These are phyloP conservation scores for Actinernus sp. DNA, from an alignment of 92 coral and sea anemone genomes.

Conservation along the genomic window DNA sequence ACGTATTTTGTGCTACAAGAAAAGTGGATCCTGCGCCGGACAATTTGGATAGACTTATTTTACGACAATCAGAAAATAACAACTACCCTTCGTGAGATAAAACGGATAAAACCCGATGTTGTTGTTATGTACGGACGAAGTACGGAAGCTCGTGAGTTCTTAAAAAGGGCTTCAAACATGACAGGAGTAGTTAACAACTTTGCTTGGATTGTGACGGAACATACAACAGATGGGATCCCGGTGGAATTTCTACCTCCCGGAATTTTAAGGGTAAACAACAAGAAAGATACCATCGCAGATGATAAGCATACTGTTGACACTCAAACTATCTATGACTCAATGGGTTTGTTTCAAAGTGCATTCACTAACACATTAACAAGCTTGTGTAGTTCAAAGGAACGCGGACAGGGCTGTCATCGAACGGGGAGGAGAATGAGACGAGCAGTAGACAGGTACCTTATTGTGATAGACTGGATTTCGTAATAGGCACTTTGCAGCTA, in stretches of 20 bases:
- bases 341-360: background rate
- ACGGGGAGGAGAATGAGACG: too few relatives aligned
- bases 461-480: too few relatives aligned
- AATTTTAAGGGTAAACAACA: constrained; percentile 16
- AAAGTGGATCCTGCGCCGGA: constrained; percentile 19
- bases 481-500: too few relatives aligned
- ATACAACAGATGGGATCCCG: constrained; percentile 12
- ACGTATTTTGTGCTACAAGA: constrained; percentile 10
- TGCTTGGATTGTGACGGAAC: constrained; percentile 34
- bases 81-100: background rate
- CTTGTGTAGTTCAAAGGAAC: too few relatives aligned
- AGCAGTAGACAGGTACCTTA: too few relatives aligned
- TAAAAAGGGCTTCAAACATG: background rate
- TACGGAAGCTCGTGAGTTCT: background rate
- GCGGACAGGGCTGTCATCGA: too few relatives aligned
- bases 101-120: constrained; percentile 24
- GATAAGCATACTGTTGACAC: background rate
- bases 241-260: constrained; percentile 43
- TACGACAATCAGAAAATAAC: background rate
- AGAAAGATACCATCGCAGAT: background rate
- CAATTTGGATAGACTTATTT: constrained; percentile 13
- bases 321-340: constrained; percentile 7
- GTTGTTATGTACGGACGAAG: constrained; percentile 31
- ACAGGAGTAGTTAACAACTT: background rate
- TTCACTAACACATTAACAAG: too few relatives aligned